Evolutionary conservation across 2,888 invertebrate genomes (phyloP).

Genomic region (Amblyjoppa fuscipennis): DNA sequence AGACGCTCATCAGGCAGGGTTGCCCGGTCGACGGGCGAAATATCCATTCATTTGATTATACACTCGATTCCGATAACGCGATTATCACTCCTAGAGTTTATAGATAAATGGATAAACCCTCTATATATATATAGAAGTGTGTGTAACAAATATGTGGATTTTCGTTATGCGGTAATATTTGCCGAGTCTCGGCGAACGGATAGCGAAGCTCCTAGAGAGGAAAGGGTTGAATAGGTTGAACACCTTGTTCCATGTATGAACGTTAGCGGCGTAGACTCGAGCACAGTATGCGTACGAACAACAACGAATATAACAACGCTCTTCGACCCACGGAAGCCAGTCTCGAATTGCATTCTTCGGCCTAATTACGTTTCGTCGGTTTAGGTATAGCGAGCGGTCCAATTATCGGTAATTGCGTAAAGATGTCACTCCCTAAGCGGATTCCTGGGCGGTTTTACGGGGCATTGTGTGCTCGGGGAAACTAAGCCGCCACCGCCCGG

Average conservation of each 20-base stretch:
- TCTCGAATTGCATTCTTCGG: conserved; percentile 81
- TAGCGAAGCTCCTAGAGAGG: not conserved
- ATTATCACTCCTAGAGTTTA: conserved; percentile 73
- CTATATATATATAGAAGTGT: not conserved
- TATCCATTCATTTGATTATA: conserved; percentile 84
- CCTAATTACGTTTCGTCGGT: conserved; percentile 82
- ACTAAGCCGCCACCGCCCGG: conserved; percentile 75
- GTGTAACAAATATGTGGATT: not conserved
- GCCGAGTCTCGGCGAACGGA: not conserved
- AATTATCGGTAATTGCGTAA: conserved; percentile 85
- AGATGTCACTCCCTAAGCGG: conserved; percentile 85
- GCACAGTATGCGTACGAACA: not conserved
- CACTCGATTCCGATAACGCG: conserved; percentile 83
- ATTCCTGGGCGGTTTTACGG: conserved; percentile 81
- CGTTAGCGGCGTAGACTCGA: not conserved
- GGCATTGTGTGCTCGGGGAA: conserved; percentile 79
- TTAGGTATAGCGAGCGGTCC: conserved; percentile 78
- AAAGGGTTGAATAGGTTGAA: conserved; percentile 1
- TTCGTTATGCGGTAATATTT: not conserved
- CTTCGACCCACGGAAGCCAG: conserved; percentile 34
- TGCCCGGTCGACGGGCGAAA: conserved; percentile 77
- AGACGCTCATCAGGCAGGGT: conserved; percentile 83
- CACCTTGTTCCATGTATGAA: not conserved
- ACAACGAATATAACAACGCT: conserved; percentile 3
- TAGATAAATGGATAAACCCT: conserved; percentile 22